Base-by-base conservation (phyloP, 2,113 vertebrate genomes). In the Eubucco bourcierii region DNA sequence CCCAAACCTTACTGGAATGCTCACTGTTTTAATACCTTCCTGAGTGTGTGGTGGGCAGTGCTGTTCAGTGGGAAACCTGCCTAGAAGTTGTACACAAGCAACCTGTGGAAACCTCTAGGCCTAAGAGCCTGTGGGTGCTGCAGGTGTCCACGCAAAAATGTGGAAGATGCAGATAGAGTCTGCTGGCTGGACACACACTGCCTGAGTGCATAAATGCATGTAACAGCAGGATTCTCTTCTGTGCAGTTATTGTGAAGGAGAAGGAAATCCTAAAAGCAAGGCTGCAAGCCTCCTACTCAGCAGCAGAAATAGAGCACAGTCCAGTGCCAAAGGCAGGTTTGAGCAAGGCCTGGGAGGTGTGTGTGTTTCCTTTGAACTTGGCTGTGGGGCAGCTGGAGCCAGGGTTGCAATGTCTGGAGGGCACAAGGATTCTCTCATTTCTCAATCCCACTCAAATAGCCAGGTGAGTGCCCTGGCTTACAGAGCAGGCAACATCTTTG, bases 361-460 rank as follows among this genome's bases (percentile, higher is more conserved):
- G 0, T 37, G 19, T 56, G n/a, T 18, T 80, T 37, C 47, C 47
- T 33, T n/a, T 1, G 53, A 55, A 12, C 37, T 15, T 67, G 72
- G 78, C 5, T 2, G 6, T 10, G 50, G 83, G 79, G 63, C 81
- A 63, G 52, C 70, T 83, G 73, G 77, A 56, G 52, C 53, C 59
- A 50, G 64, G 29, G 50, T 39, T 76, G 15, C 20, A 12, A 23
- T 44, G 24, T 34, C 46, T 9, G 20, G 10, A 23, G 21, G 34
- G 5, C 9, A n/a, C 33, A 25, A 67, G 41, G 37, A 53, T 95
- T 81, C 50, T 47, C 47, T 67, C 18, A 39, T 86, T 78, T 88
- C 66, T 80, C 0, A 0, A 53, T 72, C 15, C n/a, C 39, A 4
- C 67, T 59, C 18, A 10, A 47, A 75, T 14, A 72, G 37, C 37